Conservation (phyloP, 2,888 invertebrate species). For the Himalopsyche tibetana region DNA sequence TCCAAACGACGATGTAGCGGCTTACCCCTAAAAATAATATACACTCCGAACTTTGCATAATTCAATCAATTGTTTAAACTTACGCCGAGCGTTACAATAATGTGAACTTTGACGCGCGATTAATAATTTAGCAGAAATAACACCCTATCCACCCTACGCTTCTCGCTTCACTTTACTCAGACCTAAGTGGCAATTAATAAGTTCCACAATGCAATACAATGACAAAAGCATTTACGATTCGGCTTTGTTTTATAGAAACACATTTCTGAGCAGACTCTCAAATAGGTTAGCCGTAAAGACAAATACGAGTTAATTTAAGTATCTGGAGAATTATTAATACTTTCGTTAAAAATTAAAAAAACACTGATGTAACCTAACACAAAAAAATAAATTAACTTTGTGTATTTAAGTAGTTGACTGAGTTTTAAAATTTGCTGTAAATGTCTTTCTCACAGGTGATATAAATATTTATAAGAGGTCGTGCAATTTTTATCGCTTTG, state of each 20-base stretch:
- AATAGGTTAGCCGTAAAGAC: slow-evolving; percentile 9
- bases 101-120: slow-evolving; percentile 62
- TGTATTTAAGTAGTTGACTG: no score
- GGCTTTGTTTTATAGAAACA: slow-evolving; percentile 44
- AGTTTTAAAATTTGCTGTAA: no score
- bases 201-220: slow-evolving; percentile 58
- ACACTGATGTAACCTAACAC: no score
- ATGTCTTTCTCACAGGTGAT: no score
- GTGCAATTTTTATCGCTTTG: no score
- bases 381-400: no score
- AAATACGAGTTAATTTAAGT: not conserved
- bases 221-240: slow-evolving; percentile 56
- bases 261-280: not conserved
- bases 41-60: slow-evolving; percentile 62
- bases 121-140: slow-evolving; percentile 63
- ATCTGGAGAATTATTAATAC: not conserved
- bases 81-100: slow-evolving; percentile 59
- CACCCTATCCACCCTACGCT: slow-evolving; percentile 45
- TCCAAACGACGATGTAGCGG: slow-evolving; percentile 9
- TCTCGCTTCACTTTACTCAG: slow-evolving; percentile 39
- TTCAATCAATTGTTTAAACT: slow-evolving; percentile 64
- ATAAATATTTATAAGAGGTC: no score
- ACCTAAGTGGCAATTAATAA: slow-evolving; percentile 59
- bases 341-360: no score
- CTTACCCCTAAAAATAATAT: slow-evolving; percentile 57